Evolutionary conservation across 2,888 invertebrate species (phyloP).

Genomic region (Agrochola litura): DNA sequence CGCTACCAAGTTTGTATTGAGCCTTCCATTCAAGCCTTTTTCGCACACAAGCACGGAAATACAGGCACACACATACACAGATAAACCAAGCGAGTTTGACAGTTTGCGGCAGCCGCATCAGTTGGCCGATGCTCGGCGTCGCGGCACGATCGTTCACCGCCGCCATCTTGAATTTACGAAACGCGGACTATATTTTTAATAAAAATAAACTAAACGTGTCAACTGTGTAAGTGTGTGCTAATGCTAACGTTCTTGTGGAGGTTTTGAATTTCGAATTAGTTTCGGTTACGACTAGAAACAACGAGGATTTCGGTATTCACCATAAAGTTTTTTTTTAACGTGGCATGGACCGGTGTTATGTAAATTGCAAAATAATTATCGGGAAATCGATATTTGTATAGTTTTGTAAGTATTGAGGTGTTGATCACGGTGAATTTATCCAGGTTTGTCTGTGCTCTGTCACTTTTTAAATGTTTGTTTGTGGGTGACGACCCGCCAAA

Average conservation of each 20-base stretch:
- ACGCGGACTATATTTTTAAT: conserved; percentile 79
- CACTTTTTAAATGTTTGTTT: conserved; percentile 67
- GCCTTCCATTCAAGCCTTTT: conserved; percentile 84
- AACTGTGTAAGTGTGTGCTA: conserved; percentile 78
- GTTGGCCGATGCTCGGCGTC: conserved; percentile 89
- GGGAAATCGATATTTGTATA: conserved; percentile 69
- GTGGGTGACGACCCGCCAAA: conserved; percentile 68
- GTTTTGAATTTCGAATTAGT: conserved; percentile 60
- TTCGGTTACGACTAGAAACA: conserved; percentile 57
- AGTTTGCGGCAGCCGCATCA: conserved; percentile 83
- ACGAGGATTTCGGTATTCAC: conserved; percentile 80
- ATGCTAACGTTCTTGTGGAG: conserved; percentile 69
- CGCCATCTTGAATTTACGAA: conserved; percentile 83
- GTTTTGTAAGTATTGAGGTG: conserved; percentile 58
- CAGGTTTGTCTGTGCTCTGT: conserved; percentile 72
- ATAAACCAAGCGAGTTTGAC: conserved; percentile 86
- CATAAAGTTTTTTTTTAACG: conserved; percentile 75
- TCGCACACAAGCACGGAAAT: conserved; percentile 62
- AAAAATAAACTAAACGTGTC: conserved; percentile 86
- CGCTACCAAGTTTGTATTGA: conserved; percentile 68
- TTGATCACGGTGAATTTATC: conserved; percentile 55
- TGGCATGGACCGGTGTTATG: conserved; percentile 79
- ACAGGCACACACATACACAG: conserved; percentile 71
- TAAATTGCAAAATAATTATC: conserved; percentile 87
- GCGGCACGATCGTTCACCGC: conserved; percentile 81